phyloP scores from a whole-genome alignment of 2,113 vertebrate species.

The Entelurus aequoreus region DNA sequence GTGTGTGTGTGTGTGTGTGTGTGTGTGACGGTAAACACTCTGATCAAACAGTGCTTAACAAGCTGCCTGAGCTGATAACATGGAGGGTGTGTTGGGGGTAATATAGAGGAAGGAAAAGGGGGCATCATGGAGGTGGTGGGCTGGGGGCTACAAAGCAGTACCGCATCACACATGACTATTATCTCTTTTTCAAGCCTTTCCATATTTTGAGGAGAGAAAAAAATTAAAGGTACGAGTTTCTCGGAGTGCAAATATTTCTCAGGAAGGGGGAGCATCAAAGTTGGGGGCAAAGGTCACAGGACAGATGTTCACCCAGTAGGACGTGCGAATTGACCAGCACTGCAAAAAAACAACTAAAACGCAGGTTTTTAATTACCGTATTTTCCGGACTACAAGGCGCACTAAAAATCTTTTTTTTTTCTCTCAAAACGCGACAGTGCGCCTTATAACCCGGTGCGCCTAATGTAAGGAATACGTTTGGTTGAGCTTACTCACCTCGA shows the following conservation, averaged over 20 bases:
- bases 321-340: neutral
- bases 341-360: too few species aligned
- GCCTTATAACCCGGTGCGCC: too few species aligned
- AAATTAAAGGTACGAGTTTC: neutral
- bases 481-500: too few species aligned
- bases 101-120: slow-evolving; percentile 57
- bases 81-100: slow-evolving; percentile 47
- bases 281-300: slow-evolving; percentile 39
- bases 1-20: slow-evolving; percentile 31
- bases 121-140: slow-evolving; percentile 18
- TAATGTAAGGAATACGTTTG: too few species aligned
- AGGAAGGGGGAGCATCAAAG: slow-evolving; percentile 18
- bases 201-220: slow-evolving; percentile 7
- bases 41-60: slow-evolving; percentile 78
- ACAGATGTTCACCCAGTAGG: slow-evolving; percentile 46
- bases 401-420: too few species aligned
- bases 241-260: slow-evolving; percentile 9
- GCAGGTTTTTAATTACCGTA: too few species aligned
- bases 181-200: slow-evolving; percentile 15
- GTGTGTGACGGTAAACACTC: slow-evolving; percentile 70
- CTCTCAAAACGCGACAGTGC: too few species aligned
- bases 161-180: neutral
- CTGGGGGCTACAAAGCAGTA: slow-evolving; percentile 19
- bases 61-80: slow-evolving; percentile 76
- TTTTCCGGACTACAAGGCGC: too few species aligned